Evolutionary conservation across 2,113 vertebrate species (phyloP).

Genomic region (Ariopsis seemanni): DNA sequence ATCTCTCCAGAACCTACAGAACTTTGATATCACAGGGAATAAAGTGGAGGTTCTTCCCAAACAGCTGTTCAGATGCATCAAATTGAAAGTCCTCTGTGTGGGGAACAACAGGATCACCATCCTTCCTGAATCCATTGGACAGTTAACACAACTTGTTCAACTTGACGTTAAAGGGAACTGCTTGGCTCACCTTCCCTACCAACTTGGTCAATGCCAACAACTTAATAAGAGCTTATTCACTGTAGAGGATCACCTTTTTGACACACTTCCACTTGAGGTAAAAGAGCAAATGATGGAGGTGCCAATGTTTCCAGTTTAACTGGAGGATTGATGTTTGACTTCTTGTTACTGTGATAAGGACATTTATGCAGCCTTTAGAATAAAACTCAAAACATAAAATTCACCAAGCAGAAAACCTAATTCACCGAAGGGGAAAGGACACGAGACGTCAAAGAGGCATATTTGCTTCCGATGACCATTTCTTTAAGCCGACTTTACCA

Average conservation of each 20-base stretch:
- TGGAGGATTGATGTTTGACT: not conserved
- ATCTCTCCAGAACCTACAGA: conserved; percentile 88
- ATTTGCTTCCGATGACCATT: not conserved
- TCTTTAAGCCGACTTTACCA: not conserved
- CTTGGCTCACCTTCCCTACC: conserved; percentile 85
- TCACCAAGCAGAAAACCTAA: not conserved
- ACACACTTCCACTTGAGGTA: conserved; percentile 86
- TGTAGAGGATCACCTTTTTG: conserved; percentile 96
- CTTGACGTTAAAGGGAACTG: conserved; percentile 94
- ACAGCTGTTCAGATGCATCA: conserved; percentile 88
- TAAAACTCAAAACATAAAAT: no score
- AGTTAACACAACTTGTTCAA: conserved; percentile 86
- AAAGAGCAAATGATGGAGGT: conserved; percentile 81
- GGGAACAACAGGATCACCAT: conserved; percentile 86
- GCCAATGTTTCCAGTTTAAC: not conserved
- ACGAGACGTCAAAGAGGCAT: not conserved
- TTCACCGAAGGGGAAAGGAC: not conserved
- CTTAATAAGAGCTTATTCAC: conserved; percentile 85
- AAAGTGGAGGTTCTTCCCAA: conserved; percentile 89
- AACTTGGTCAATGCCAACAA: conserved; percentile 84
- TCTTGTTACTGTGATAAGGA: not conserved
- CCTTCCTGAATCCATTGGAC: conserved; percentile 85
- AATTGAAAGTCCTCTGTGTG: conserved; percentile 90
- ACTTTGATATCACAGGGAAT: conserved; percentile 90
- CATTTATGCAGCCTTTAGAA: no score